phyloP scores from a whole-genome alignment of 2,888 invertebrate species.

The Flabesymbios commensalis region DNA sequence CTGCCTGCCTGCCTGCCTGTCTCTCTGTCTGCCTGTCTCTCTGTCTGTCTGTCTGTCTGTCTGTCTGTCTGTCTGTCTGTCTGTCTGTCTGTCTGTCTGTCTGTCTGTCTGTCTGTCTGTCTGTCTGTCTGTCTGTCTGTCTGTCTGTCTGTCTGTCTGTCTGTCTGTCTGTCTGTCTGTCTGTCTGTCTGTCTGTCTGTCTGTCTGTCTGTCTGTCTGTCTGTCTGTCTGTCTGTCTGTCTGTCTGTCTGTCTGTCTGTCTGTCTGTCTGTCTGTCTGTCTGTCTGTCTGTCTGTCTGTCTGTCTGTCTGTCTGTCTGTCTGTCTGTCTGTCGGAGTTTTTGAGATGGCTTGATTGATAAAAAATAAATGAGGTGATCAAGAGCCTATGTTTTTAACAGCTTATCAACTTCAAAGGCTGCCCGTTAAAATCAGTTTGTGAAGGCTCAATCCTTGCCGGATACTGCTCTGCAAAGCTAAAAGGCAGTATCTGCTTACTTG shows the following conservation, averaged over 20 bases:
- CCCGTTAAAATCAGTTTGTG: no score
- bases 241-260: slow-evolving; percentile 1
- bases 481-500: no score
- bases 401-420: no score
- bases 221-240: not conserved
- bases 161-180: not conserved
- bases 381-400: no score
- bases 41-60: slow-evolving; percentile 15
- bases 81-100: slow-evolving; percentile 11
- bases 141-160: not conserved
- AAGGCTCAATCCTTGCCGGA: no score
- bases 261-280: slow-evolving; percentile 9
- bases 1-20: slow-evolving; percentile 12
- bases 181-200: not conserved
- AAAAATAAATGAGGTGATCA: no score
- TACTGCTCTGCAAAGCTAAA: no score
- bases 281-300: slow-evolving; percentile 9
- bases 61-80: slow-evolving; percentile 8
- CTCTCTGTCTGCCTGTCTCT: no score
- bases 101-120: slow-evolving; percentile 4
- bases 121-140: not conserved
- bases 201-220: not conserved
- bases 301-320: slow-evolving; percentile 8
- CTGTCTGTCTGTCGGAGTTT: slow-evolving; percentile 10
- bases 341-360: no score